Conservation (phyloP, 1,140 invertebrate species). For the Hormaphis cornu region DNA sequence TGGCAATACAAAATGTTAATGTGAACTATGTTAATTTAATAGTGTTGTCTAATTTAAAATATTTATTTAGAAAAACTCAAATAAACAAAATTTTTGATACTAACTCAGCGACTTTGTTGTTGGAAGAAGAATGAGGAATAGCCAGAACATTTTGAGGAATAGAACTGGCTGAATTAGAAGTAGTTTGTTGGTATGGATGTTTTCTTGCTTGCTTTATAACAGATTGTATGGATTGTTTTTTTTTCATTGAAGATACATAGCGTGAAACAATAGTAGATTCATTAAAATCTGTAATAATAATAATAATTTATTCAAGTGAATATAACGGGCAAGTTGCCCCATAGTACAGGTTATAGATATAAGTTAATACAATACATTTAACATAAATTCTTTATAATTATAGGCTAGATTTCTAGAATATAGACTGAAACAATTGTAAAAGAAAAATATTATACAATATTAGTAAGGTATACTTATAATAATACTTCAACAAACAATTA, state of each 20-base stretch:
- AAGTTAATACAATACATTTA: too few relatives aligned
- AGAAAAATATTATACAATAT: too few relatives aligned
- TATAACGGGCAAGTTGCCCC: too few relatives aligned
- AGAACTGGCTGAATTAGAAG: neutral
- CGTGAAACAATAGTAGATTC: constrained; percentile 25
- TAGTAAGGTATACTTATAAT: too few relatives aligned
- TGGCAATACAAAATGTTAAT: neutral
- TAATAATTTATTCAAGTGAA: neutral
- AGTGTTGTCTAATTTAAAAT: neutral
- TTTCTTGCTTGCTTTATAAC: neutral
- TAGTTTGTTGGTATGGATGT: neutral
- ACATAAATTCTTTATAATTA: too few relatives aligned
- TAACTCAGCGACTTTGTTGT: neutral
- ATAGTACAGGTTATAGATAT: too few relatives aligned
- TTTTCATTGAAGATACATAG: constrained; percentile 8
- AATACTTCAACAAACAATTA: too few relatives aligned
- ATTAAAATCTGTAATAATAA: neutral
- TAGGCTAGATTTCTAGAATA: too few relatives aligned
- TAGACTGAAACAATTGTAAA: too few relatives aligned
- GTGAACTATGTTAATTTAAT: neutral
- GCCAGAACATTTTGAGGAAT: neutral
- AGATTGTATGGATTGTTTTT: constrained; percentile 18
- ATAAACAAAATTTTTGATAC: neutral
- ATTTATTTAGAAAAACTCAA: neutral
- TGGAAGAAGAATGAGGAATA: neutral